Evolutionary conservation across 2,888 invertebrate genomes (phyloP).

Genomic region (Apamea epomidion): DNA sequence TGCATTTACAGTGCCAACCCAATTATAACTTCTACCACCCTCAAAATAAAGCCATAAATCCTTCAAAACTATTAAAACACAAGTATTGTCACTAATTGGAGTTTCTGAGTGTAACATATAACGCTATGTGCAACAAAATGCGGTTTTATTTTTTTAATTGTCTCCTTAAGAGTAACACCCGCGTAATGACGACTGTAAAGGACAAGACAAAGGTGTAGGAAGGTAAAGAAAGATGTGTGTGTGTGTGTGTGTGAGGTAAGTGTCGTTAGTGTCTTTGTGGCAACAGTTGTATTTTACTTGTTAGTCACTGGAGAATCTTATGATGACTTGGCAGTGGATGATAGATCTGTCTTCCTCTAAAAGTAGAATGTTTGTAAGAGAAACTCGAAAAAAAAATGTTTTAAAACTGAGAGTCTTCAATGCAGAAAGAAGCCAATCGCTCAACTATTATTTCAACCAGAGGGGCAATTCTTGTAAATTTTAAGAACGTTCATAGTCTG

Average conservation of each 20-base stretch:
- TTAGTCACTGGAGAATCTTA: slow-evolving; percentile 9
- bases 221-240: slow-evolving; percentile 16
- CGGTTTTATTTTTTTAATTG: slow-evolving; percentile 67
- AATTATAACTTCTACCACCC: not conserved
- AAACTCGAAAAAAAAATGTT: not conserved
- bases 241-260: slow-evolving; percentile 21
- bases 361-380: not conserved
- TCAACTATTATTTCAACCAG: not conserved
- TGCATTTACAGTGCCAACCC: no score
- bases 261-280: slow-evolving; percentile 58
- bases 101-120: slow-evolving; percentile 5
- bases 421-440: not conserved
- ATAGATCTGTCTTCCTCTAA: not conserved
- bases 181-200: slow-evolving; percentile 54
- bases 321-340: slow-evolving; percentile 4
- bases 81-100: slow-evolving; percentile 63
- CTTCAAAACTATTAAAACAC: not conserved
- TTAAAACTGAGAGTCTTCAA: not conserved
- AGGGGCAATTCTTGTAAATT: no score
- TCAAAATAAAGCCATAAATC: not conserved
- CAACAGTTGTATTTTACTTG: slow-evolving; percentile 30
- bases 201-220: slow-evolving; percentile 36
- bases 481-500: no score
- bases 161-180: slow-evolving; percentile 41
- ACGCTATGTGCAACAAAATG: slow-evolving; percentile 46